Percentiles rank a stretch among this genome's conserved stretches.
Conservation (phyloP, 1,140 invertebrate genomes). For the Carcinoscorpius rotundicauda region DNA sequence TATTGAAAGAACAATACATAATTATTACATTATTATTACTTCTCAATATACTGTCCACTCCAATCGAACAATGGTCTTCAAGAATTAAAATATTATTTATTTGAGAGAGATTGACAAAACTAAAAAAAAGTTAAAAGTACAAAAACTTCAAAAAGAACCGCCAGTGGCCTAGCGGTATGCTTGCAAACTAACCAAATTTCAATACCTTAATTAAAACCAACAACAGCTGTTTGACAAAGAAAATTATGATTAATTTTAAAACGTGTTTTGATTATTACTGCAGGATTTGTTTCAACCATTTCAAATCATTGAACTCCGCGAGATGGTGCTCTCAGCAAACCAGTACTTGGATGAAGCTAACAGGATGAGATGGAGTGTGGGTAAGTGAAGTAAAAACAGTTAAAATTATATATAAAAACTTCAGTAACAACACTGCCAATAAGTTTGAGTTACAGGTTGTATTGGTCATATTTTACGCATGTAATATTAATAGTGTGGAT, state of each 20-base stretch:
- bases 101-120: no score
- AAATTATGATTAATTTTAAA: background rate
- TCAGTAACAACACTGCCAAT: background rate
- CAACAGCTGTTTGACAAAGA: no score
- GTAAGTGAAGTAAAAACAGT: constrained; percentile 25
- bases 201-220: no score
- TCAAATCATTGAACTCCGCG: constrained; percentile 42
- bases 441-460: background rate
- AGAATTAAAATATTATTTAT: no score
- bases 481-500: background rate
- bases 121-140: no score
- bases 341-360: constrained; percentile 43
- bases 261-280: background rate
- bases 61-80: no score
- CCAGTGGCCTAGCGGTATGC: no score
- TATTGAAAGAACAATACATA: no score
- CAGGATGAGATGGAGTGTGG: constrained; percentile 40
- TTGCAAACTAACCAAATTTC: no score
- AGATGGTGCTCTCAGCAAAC: constrained; percentile 57
- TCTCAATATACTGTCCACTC: no score
- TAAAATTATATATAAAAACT: background rate
- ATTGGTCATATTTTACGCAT: background rate
- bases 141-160: no score
- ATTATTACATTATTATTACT: no score
- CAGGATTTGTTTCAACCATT: constrained; percentile 29